Base-by-base conservation (phyloP, 2,888 invertebrate genomes). In the Ennomos quercinarius region DNA sequence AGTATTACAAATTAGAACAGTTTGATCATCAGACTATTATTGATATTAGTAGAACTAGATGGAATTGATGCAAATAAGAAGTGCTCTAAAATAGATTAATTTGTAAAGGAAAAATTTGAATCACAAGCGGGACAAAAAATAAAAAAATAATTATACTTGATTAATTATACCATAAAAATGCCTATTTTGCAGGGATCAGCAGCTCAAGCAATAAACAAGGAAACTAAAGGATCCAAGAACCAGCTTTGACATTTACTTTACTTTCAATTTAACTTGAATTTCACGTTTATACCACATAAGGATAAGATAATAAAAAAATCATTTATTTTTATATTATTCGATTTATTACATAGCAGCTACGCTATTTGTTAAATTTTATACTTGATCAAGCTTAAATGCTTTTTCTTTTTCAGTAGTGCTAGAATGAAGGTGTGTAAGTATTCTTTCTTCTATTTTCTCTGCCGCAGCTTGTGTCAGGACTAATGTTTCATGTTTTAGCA, bases 401-500 rank as follows among this genome's bases (percentile, higher is more conserved):
- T 70, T 68, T 59, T 94, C 73, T 66, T 85, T 83, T 13, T 61
- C 69, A 10, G 74, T 83, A 71, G 95, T 94, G 50, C 93, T 89
- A 49, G 95, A 93, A 80, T 97, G 93, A 10, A 97, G 84, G 67
- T 96, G 95, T 57, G 87, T 94, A 10, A 98, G 80, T 63, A 98
- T 80, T 77, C 94, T 95, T 49, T 96, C 95, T 88, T 99, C 98
- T 66, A 99, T 95, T 77, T 94, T 94, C 74, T 98, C 96, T 0
- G 97, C 95, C 0, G 99, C 99, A 44, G 95, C 94, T 66, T 96
- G 89, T 0, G 99, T 98, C 2, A 99, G 83, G 6, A 99, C 95
- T 9, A 99, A 88, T 0, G 99, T 99, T 64, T 98, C 96, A 86
- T 99, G 97, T 89, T 99, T 99, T 64, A 99, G 83, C 97, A 99